phyloP scores from a whole-genome alignment of 2,797 vertebrate genomes.

The Microhierax caerulescens region DNA sequence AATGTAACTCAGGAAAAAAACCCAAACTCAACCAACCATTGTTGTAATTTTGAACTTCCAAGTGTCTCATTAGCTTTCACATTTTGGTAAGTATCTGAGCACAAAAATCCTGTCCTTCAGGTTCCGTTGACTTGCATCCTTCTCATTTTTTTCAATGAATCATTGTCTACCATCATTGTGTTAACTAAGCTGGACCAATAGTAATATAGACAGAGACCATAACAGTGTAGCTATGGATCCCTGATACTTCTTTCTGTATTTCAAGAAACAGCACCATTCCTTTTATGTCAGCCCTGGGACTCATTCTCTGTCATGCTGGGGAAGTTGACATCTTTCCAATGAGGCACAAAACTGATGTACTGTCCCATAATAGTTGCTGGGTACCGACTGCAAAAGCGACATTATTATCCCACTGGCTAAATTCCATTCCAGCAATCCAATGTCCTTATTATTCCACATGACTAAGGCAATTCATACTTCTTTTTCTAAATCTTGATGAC shows the following conservation, averaged over 20 bases:
- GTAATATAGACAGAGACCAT: background rate
- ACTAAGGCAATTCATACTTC: conserved; percentile 10
- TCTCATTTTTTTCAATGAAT: background rate
- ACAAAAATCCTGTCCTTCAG: background rate
- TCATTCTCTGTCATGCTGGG: background rate
- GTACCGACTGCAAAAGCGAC: background rate
- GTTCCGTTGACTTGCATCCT: background rate
- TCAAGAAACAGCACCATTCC: background rate
- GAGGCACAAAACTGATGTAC: background rate
- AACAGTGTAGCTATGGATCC: background rate
- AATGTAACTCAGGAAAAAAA: background rate
- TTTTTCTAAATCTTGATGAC: background rate
- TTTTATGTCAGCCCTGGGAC: background rate
- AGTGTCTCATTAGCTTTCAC: background rate
- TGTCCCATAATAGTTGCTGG: background rate
- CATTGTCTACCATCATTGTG: background rate
- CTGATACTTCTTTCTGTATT: background rate
- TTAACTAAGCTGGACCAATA: background rate
- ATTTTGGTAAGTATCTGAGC: background rate
- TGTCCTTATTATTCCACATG: conserved; percentile 7
- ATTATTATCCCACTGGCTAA: background rate
- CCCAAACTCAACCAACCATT: background rate
- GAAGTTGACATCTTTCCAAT: background rate
- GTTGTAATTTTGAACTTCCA: background rate
- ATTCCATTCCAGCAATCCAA: conserved; percentile 17